Conservation (phyloP, 2,888 invertebrate genomes). For the Thumatha senex region DNA sequence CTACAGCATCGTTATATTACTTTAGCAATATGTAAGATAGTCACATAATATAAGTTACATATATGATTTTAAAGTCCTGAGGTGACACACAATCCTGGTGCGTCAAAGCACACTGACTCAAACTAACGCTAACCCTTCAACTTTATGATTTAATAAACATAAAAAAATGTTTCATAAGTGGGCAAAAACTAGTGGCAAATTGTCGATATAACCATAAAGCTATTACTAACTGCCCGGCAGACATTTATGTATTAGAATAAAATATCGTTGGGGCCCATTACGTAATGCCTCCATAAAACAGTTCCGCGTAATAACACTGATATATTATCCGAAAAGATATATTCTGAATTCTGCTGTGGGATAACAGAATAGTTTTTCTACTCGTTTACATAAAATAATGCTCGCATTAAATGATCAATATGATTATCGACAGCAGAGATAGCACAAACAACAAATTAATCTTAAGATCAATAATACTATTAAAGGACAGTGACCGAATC, state of each 20-base stretch:
- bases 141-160: neutral
- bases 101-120: neutral
- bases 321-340: slow-evolving; percentile 51
- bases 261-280: slow-evolving; percentile 64
- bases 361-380: slow-evolving; percentile 12
- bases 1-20: too few relatives aligned
- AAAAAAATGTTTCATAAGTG: slow-evolving; percentile 1
- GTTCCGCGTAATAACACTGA: slow-evolving; percentile 67
- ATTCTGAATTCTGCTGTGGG: slow-evolving; percentile 37
- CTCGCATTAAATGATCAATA: neutral
- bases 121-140: neutral
- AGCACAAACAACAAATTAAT: too few relatives aligned
- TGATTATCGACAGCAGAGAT: too few relatives aligned
- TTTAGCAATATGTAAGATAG: too few relatives aligned
- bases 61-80: too few relatives aligned
- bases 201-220: slow-evolving; percentile 12
- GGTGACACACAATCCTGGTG: too few relatives aligned
- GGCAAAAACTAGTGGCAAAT: slow-evolving; percentile 9
- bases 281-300: slow-evolving; percentile 67
- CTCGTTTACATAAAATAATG: neutral
- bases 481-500: too few relatives aligned
- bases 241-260: slow-evolving; percentile 53
- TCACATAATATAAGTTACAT: too few relatives aligned
- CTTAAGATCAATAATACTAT: too few relatives aligned
- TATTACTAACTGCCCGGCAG: slow-evolving; percentile 27